A percentile compares a stretch with the other conserved stretches of the same genome.
phyloP scores from a whole-genome alignment of 2,113 vertebrate genomes.

The Toxotes chatareus region DNA sequence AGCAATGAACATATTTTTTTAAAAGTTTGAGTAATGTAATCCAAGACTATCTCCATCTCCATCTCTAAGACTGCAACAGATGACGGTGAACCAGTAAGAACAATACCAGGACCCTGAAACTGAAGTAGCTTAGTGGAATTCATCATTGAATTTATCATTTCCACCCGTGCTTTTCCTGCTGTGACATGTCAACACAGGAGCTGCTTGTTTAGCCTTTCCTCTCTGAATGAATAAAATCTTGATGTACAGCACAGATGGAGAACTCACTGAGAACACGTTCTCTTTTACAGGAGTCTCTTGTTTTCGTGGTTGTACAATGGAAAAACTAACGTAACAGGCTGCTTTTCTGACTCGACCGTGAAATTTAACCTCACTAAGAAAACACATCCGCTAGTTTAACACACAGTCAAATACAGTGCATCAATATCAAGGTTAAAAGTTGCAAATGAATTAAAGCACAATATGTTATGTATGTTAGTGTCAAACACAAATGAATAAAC shows the following conservation, averaged over 20 bases:
- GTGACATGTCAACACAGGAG: not conserved
- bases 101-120: no score
- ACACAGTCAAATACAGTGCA: not conserved
- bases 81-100: no score
- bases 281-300: not conserved
- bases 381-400: not conserved
- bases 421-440: not conserved
- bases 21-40: not conserved
- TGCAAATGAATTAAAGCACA: not conserved
- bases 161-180: not conserved
- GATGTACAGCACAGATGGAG: not conserved
- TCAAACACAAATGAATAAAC: slow-evolving; percentile 23
- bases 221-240: not conserved
- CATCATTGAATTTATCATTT: no score
- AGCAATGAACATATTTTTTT: not conserved
- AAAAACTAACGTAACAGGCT: no score
- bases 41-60: not conserved
- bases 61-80: not conserved
- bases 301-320: not conserved
- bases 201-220: no score
- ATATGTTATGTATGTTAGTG: not conserved
- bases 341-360: not conserved
- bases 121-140: no score
- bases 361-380: not conserved
- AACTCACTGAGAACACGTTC: not conserved